phyloP scores from a whole-genome alignment of 2,113 vertebrate genomes.

The Channa argus region DNA sequence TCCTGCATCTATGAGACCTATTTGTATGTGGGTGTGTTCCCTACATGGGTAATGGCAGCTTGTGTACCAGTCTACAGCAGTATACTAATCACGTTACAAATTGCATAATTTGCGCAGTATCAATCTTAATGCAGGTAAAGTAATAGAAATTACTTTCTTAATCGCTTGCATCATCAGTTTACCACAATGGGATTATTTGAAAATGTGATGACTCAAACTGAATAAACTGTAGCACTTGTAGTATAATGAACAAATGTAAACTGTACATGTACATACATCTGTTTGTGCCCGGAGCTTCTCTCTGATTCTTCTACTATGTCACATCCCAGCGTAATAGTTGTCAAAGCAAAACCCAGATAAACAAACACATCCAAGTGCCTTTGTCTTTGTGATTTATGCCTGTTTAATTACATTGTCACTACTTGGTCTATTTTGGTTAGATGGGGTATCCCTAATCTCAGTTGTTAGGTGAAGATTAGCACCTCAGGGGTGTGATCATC shows the following conservation, averaged over 20 bases:
- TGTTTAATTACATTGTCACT: conserved; percentile 6
- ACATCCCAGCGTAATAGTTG: not conserved
- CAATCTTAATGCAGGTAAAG: not conserved
- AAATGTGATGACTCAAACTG: not conserved
- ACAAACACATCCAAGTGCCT: not conserved
- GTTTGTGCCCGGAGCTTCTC: not conserved
- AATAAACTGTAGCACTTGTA: not conserved
- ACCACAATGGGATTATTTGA: not conserved
- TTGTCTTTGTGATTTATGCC: not conserved
- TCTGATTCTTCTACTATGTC: not conserved
- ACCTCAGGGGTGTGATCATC: conserved; percentile 36
- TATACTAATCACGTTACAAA: conserved; percentile 8
- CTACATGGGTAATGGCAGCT: conserved; percentile 20
- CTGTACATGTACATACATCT: not conserved
- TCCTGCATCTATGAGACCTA: conserved; percentile 22
- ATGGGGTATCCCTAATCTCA: conserved; percentile 49
- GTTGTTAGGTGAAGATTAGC: conserved; percentile 36
- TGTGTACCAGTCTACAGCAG: conserved; percentile 19
- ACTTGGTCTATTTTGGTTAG: conserved; percentile 10
- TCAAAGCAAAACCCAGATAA: not conserved
- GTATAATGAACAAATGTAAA: not conserved
- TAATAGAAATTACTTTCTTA: not conserved
- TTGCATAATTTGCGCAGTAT: not conserved
- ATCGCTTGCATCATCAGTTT: not conserved
- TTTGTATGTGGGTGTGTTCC: conserved; percentile 44